Evolutionary conservation across 2,888 invertebrate genomes (phyloP), one percentile per base, ranked within the genome.

Genomic region (Pseudanteris insignis): DNA sequence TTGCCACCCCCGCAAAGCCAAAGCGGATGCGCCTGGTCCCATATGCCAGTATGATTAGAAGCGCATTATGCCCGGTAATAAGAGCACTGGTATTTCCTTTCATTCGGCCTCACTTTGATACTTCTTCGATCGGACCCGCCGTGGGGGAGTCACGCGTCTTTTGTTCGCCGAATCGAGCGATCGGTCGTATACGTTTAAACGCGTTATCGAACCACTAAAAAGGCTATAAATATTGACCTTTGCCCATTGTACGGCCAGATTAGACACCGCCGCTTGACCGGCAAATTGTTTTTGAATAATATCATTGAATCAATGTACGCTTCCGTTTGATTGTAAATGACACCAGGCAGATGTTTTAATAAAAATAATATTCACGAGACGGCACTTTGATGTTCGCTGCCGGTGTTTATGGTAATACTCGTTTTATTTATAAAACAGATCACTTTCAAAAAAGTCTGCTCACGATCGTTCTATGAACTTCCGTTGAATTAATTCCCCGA

Each of bases 1-100:
- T 71, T 70, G 65, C 73, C 73, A 70, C 73, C 73, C 73, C 70
- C 73, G 70, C 72, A 34, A n/a, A n/a, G n/a, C 18, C 48, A 21
- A 13, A 41, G 37, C 24, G 46, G 46, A 28, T 29, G 46, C 55
- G 63, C 30, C 65, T 50, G 54, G 58, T 64, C 67, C 71, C 73
- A 73, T 73, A 73, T 73, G 73, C 68, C 67, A 64, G 67, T 65
- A 28, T 26, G 53, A 55, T 62, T 46, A 51, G 38, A 44, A 37
- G 13, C 5, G 21, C 40, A 57, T 62, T 36, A 62, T 57, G 66
- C 66, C 15, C n/a, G 32, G 34, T 43, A 37, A 57, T 57, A 32
- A 51, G 40, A 50, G 24, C 41, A 29, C 11, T 32, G 51, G 41
- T 37, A 32, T 37, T 40, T 44, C 25, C 41, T 25, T 57, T 44